Evolutionary conservation across 1,140 invertebrate genomes (phyloP), one percentile per base, ranked within the genome.

Genomic region (Halictus rubicundus): DNA sequence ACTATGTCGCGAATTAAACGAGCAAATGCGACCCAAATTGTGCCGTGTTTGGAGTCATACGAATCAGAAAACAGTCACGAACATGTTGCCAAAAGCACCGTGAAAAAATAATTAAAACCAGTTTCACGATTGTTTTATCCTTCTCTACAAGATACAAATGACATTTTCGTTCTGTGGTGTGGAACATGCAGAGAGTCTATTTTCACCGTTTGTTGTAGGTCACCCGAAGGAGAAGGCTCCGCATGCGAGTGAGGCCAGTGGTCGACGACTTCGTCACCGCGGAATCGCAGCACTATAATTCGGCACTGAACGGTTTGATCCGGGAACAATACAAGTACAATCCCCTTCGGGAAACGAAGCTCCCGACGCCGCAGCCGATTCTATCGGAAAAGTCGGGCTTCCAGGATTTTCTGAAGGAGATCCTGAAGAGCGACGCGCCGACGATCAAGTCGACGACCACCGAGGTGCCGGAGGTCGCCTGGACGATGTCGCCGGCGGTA

Each of bases 281-380:
- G 0, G 92, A 93, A 70, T 91, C 91, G 0, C 91, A 93, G 65
- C 86, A 90, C 59, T 89, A 89, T 52, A 88, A 89, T 27, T 91
- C 90, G 12, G 89, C 91, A 0, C 27, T 88, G 4, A 93, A 93
- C 63, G 88, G 82, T 42, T 70, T 93, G 71, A 75, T 86, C 46
- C 87, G 86, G 32, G 86, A 89, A 39, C 83, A 76, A 37, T 80
- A 85, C 72, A 85, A 82, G 8, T 80, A 82, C 52, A 80, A 81
- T 68, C 32, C 82, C 27, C 21, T 68, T 46, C 81, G 63, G 25
- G 64, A 80, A 0, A 65, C 59, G 0, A 85, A 68, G 25, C 49
- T 65, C 1, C 23, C 79, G 10, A 79, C 64, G 5, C 54, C 68
- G 1, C 32, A 80, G 21, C 46, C 86, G 0, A 61, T 57, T 19